Evolutionary conservation across 2,888 invertebrate species (phyloP).

Genomic region (Allacma fusca): DNA sequence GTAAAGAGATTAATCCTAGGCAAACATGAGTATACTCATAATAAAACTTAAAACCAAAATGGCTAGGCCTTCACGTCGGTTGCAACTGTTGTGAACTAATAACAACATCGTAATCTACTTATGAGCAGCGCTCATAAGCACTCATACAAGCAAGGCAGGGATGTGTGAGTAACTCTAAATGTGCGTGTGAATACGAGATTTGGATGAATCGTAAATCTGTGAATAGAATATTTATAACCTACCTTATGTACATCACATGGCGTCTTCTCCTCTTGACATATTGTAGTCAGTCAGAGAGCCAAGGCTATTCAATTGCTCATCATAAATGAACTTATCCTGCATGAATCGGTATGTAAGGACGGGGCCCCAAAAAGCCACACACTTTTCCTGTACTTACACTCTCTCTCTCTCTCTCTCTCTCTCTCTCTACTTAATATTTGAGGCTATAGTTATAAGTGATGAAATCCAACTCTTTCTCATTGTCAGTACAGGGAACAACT

Average conservation of each 20-base stretch:
- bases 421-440: neutral
- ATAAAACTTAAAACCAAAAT: no score
- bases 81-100: neutral
- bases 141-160: no score
- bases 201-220: constrained; percentile 37
- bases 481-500: neutral
- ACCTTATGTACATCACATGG: constrained; percentile 14
- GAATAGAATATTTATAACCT: constrained; percentile 37
- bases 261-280: constrained; percentile 4
- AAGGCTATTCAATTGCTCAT: constrained; percentile 21
- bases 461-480: neutral
- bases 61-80: no score
- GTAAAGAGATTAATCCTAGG: no score
- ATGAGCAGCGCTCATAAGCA: no score
- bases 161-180: constrained; percentile 1
- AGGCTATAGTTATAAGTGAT: neutral
- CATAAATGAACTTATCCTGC: constrained; percentile 3
- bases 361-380: neutral
- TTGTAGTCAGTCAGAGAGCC: neutral
- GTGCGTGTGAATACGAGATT: constrained; percentile 35
- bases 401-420: neutral
- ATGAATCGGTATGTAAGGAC: neutral
- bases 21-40: no score
- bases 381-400: neutral
- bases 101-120: neutral